Base-by-base conservation (phyloP, 2,888 invertebrate genomes). In the Sussaba pulchella region DNA sequence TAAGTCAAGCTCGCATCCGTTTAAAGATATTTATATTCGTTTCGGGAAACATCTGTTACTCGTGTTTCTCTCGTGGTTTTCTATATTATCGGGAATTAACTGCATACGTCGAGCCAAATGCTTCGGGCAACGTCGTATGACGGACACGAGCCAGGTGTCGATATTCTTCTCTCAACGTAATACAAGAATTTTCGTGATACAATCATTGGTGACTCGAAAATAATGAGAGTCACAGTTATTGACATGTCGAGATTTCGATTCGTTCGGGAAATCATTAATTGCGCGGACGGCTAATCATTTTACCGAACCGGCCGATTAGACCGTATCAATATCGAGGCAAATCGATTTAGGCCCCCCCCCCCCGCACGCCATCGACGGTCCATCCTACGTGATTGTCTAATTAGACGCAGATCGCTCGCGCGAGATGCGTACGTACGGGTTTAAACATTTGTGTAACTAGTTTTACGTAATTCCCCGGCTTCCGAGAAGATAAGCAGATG, bases 1-100 rank as follows among this genome's bases (percentile, higher is more conserved):
- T 50, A 67, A 39, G 52, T 21, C 63, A 43, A 8, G 41, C 63
- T 8, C 67, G 41, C 67, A 52, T 67, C 50, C 67, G 67, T 52
- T n/a, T 14, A 67, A n/a, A 39, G 67, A 67, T 67, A 67, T 67
- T 67, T 67, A 50, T 67, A 67, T 50, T 54, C 67, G 24, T 54
- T 52, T 52, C 39, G 52, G 24, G 39, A 67, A n/a, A 50, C 67
- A 67, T 67, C 67, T 67, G 67, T 39, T 14, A 19, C n/a, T 24
- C 14, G 43, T 19, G 52, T 67, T 52, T 50, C 50, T 47, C 67
- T 19, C 5, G 36, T 3, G n/a, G 24, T 19, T 41, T 31, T 52
- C 43, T 24, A n/a, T 14, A 10, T 43, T n/a, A 45, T 45, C 43
- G 45, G 52, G 31, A 66, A 50, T 19, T n/a, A 26, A 36, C n/a